These are phyloP conservation scores for Pholis gunnellus DNA, from an alignment of 2,113 vertebrate genomes.

Conservation along the genomic window DNA sequence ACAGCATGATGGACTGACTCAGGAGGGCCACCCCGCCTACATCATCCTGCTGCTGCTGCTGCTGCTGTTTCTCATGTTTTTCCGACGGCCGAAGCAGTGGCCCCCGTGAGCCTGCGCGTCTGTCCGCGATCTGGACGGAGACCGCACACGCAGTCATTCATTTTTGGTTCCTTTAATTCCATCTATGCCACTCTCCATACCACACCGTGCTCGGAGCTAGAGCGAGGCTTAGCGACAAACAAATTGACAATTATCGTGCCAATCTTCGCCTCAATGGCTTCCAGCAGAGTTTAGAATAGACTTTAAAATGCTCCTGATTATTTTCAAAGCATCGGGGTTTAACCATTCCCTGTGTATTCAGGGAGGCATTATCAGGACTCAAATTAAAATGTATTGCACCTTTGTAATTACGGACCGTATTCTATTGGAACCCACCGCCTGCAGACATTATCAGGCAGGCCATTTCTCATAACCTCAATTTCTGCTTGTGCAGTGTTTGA, in stretches of 20 bases:
- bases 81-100: slow-evolving; percentile 1
- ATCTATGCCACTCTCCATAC: slow-evolving; percentile 9
- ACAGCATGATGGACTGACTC: slow-evolving; percentile 37
- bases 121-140: background rate
- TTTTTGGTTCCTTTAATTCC: slow-evolving; percentile 28
- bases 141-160: background rate
- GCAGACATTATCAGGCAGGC: slow-evolving; percentile 31
- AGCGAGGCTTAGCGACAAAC: slow-evolving; percentile 30
- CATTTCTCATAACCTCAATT: slow-evolving; percentile 39
- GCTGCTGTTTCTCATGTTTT: background rate
- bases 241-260: slow-evolving; percentile 62
- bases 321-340: slow-evolving; percentile 46
- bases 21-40: slow-evolving; percentile 20
- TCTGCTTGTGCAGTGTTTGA: slow-evolving; percentile 23
- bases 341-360: slow-evolving; percentile 27
- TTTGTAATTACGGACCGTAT: slow-evolving; percentile 26
- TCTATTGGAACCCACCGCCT: slow-evolving; percentile 10
- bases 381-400: slow-evolving; percentile 42
- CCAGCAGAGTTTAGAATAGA: slow-evolving; percentile 60
- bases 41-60: slow-evolving; percentile 39
- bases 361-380: slow-evolving; percentile 22
- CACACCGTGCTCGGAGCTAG: slow-evolving; percentile 9
- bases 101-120: background rate
- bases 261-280: slow-evolving; percentile 55
- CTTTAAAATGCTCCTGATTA: slow-evolving; percentile 60